These are phyloP conservation scores for Gymnoscelis rufifasciata DNA, from an alignment of 2,888 invertebrate genomes.

Conservation along the genomic window DNA sequence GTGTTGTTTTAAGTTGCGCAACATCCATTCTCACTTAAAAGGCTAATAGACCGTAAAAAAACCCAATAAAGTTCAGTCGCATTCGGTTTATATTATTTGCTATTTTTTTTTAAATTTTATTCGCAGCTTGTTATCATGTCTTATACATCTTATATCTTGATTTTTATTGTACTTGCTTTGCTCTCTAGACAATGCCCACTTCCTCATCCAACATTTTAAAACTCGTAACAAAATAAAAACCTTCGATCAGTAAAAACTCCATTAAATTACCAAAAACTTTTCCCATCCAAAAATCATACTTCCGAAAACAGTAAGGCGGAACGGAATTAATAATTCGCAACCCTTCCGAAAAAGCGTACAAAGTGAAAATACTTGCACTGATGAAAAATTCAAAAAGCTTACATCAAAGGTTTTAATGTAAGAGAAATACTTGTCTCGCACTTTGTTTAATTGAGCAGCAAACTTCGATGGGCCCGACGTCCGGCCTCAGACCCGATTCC, in stretches of 20 bases:
- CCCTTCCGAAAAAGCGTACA: constrained; percentile 26
- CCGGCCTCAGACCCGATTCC: constrained; percentile 44
- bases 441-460: constrained; percentile 55
- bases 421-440: constrained; percentile 27
- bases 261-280: not conserved
- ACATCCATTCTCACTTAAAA: too few relatives aligned
- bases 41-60: too few relatives aligned
- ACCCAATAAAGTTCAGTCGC: too few relatives aligned
- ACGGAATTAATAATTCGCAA: constrained; percentile 25
- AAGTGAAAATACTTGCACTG: constrained; percentile 26
- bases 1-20: too few relatives aligned
- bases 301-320: constrained; percentile 3
- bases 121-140: too few relatives aligned
- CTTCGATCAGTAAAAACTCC: not conserved
- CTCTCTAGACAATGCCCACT: too few relatives aligned
- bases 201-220: too few relatives aligned
- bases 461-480: constrained; percentile 55
- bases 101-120: too few relatives aligned
- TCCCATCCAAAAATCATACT: not conserved
- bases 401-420: constrained; percentile 26
- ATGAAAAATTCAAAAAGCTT: constrained; percentile 35
- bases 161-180: too few relatives aligned
- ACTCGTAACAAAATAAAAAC: too few relatives aligned
- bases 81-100: too few relatives aligned
- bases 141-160: too few relatives aligned